Percentiles rank a stretch among this genome's conserved stretches.
These are phyloP conservation scores for Phylloscopus trochiloides DNA, from an alignment of 2,113 vertebrate species.

Conservation along the genomic window DNA sequence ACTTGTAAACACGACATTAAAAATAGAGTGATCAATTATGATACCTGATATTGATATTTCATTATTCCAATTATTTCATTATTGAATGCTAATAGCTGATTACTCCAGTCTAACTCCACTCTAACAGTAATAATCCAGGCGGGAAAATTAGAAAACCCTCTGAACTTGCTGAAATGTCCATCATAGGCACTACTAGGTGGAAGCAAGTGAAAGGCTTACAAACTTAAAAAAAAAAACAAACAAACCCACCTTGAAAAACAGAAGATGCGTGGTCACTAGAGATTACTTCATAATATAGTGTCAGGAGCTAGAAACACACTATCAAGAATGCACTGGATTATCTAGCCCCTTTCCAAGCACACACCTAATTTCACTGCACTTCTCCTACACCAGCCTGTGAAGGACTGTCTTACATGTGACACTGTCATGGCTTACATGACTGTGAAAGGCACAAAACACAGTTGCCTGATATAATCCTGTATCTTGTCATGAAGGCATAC, in stretches of 20 bases:
- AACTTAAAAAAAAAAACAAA: rapidly evolving
- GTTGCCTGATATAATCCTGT: neutral
- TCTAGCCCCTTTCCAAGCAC: neutral
- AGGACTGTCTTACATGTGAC: neutral
- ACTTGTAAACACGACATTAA: neutral
- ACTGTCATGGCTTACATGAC: rapidly evolving
- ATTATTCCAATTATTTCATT: neutral
- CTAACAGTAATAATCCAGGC: neutral
- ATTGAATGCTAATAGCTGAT: neutral
- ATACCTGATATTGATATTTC: neutral
- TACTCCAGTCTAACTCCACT: neutral
- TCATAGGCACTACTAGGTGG: neutral
- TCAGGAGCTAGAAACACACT: neutral
- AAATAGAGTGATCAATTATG: neutral
- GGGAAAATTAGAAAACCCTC: neutral
- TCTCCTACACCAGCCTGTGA: neutral
- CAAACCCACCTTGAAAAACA: neutral
- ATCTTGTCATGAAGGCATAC: rapidly evolving
- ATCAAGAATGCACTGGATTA: neutral
- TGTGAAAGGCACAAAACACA: neutral
- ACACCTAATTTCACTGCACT: rapidly evolving
- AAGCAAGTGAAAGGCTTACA: neutral
- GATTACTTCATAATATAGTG: neutral
- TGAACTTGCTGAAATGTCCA: neutral
- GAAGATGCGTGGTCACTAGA: rapidly evolving